Percentiles rank a stretch among this genome's conserved stretches.
phyloP scores from a whole-genome alignment of 2,888 invertebrate genomes.

The Eupithecia insigniata region DNA sequence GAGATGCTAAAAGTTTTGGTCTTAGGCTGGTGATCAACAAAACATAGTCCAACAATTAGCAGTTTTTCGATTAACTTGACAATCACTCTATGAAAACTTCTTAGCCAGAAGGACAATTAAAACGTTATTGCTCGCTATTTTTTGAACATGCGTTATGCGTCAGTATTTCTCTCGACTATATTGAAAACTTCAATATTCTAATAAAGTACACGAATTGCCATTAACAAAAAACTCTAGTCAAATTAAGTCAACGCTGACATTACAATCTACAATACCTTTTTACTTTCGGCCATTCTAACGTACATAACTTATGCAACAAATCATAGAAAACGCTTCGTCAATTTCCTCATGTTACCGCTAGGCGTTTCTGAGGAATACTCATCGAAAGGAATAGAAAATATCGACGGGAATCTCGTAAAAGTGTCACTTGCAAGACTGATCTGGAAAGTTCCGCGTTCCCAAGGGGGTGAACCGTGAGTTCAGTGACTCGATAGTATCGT shows the following conservation, averaged over 20 bases:
- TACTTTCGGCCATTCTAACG: not conserved
- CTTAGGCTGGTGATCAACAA: not conserved
- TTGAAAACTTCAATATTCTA: not conserved
- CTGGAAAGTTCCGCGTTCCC: slow-evolving; percentile 46
- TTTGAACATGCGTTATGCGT: not conserved
- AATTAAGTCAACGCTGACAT: too few species aligned
- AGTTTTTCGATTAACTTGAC: not conserved
- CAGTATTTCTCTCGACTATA: not conserved
- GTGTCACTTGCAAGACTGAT: slow-evolving; percentile 53
- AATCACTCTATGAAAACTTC: too few species aligned
- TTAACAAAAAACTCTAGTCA: too few species aligned
- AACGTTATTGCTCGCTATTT: too few species aligned
- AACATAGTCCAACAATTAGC: not conserved
- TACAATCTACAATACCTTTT: not conserved
- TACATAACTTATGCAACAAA: slow-evolving; percentile 5
- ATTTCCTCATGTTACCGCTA: slow-evolving; percentile 9
- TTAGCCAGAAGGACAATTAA: too few species aligned
- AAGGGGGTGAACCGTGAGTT: slow-evolving; percentile 1
- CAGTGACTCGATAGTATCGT: not conserved
- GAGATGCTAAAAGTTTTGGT: not conserved
- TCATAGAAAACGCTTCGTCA: not conserved
- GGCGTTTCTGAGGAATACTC: slow-evolving; percentile 19
- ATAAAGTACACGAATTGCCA: too few species aligned
- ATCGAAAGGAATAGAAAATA: slow-evolving; percentile 43
- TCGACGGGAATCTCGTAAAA: slow-evolving; percentile 46